Conservation (phyloP, 2,797 vertebrate genomes). For the Triplophysa yarkandensis region DNA sequence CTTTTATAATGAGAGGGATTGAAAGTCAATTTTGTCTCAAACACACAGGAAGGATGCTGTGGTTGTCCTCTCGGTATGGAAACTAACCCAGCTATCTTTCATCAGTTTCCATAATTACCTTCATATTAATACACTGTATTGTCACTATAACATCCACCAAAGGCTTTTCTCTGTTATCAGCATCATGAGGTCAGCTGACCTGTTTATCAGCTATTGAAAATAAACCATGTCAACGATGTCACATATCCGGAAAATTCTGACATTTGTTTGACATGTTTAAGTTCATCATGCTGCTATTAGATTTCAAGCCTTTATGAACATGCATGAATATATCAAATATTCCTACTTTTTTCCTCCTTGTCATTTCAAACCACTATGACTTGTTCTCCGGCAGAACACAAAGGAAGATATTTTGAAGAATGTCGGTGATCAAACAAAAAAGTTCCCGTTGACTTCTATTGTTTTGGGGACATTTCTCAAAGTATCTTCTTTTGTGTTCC, state of each 20-base stretch:
- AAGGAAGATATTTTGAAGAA: no score
- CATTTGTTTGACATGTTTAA: background rate
- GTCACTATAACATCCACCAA: background rate
- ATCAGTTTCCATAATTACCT: constrained; percentile 76
- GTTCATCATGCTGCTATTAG: background rate
- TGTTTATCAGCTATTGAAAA: background rate
- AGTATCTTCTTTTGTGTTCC: no score
- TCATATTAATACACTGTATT: constrained; percentile 40
- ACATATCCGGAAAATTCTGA: background rate
- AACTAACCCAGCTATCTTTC: constrained; percentile 74
- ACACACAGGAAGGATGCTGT: constrained; percentile 79
- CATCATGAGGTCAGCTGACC: background rate
- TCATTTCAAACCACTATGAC: no score
- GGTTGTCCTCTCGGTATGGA: constrained; percentile 77
- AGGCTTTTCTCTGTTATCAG: background rate
- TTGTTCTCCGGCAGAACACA: no score
- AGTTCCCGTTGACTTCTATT: no score
- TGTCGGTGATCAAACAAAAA: no score
- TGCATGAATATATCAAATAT: no score
- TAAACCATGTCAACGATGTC: background rate
- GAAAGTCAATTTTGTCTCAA: constrained; percentile 55
- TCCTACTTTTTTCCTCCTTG: no score
- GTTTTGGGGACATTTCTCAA: no score
- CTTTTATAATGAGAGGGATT: background rate
- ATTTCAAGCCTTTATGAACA: background rate